Evolutionary conservation across 2,797 vertebrate species (phyloP), one percentile per base, ranked within the genome.

Genomic region (Streptopelia turtur): DNA sequence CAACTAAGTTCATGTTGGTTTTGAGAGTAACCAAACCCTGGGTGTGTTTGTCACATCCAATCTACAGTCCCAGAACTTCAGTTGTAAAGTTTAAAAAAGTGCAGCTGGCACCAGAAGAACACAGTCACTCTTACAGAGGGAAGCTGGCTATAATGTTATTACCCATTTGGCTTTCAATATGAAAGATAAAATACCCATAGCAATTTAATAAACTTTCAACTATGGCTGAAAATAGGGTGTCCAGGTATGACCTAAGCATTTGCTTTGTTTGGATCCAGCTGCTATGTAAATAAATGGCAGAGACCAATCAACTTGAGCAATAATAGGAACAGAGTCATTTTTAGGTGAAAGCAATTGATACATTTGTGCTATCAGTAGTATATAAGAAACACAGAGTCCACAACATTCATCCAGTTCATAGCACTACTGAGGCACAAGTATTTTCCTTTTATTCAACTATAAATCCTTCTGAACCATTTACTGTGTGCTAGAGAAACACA

Each of bases 1-100:
- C 98, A 97, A 95, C 96, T 98, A 97, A 95, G 93, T 95, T 95
- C 94, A 94, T 91, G 70, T 97, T 97, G 97, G 98, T 98, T 98
- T 98, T 98, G 97, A 98, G 98, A 98, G 97, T 95, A 97, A 89
- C 97, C 95, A 96, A 97, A 97, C 97, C 97, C 72, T 97, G 98
- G 97, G 98, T 86, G 98, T 97, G 98, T 98, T 98, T 97, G 98
- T 98, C 98, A 89, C 98, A 98, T 97, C 97, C 96, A 90, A 97
- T 98, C 97, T 97, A 88, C 85, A 96, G 94, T 72, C 96, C 96
- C 98, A 98, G 97, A 95, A 97, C 97, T 97, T 97, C 96, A 96
- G 92, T 39, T 78, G 53, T 82, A 65, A 94, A 55, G 12, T 45
- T 81, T 74, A 37, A 52, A 90, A 56, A 72, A 47, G 60, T 3